phyloP scores from a whole-genome alignment of 1,140 invertebrate genomes.

The Lordiphosa stackelbergi region DNA sequence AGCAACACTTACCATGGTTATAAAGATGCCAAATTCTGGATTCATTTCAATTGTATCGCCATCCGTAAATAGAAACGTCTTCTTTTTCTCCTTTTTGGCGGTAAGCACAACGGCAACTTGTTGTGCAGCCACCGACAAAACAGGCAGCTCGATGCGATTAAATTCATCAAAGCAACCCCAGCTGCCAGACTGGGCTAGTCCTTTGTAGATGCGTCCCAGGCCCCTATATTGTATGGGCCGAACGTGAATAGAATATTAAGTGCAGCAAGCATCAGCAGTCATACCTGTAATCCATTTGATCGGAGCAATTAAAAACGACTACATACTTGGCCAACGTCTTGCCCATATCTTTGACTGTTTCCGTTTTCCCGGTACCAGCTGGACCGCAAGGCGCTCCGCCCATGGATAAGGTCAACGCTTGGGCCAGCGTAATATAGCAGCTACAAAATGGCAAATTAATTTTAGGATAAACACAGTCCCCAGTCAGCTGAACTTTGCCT shows the following conservation, averaged over 20 bases:
- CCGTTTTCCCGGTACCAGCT: conserved; percentile 97
- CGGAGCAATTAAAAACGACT: conserved; percentile 98
- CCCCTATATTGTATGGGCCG: conserved; percentile 79
- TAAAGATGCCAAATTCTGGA: conserved; percentile 97
- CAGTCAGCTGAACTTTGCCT: conserved; percentile 16
- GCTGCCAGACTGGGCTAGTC: conserved; percentile 94
- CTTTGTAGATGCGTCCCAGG: conserved; percentile 92
- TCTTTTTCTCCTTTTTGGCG: conserved; percentile 94
- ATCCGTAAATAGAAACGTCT: conserved; percentile 94
- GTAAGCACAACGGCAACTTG: conserved; percentile 96
- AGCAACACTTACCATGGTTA: conserved; percentile 89
- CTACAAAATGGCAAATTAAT: conserved; percentile 77
- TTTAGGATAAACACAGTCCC: conserved; percentile 15
- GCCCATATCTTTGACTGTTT: conserved; percentile 98
- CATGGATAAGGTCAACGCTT: conserved; percentile 97
- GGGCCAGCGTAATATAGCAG: conserved; percentile 97
- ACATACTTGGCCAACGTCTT: conserved; percentile 98
- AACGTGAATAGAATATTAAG: conserved; percentile 29
- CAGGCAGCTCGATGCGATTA: conserved; percentile 96
- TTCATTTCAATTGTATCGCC: conserved; percentile 95
- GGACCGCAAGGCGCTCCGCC: conserved; percentile 96
- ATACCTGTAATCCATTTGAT: conserved; percentile 98
- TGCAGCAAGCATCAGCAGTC: conserved; percentile 1
- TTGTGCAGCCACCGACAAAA: conserved; percentile 96
- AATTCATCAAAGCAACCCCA: conserved; percentile 92